Evolutionary conservation across 37 sponge, comb jelly and placozoan genomes (phyloP).

Genomic region (Oopsacas minuta): DNA sequence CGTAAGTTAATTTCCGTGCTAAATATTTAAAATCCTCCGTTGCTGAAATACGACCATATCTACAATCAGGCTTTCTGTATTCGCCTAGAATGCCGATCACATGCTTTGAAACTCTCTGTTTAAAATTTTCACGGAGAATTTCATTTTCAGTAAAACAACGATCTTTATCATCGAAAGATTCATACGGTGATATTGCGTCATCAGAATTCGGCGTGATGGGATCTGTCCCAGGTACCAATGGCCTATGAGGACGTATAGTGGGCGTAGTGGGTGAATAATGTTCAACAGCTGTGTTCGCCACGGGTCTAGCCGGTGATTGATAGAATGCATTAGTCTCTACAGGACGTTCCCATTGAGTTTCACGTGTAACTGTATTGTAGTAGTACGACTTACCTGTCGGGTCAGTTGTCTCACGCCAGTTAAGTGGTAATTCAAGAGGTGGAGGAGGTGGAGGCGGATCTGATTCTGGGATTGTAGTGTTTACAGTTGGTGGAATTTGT

Average conservation of each 20-base stretch:
- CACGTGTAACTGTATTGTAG: slow-evolving; percentile 21
- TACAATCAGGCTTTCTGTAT: slow-evolving; percentile 86
- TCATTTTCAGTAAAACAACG: background rate
- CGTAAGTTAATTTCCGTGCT: slow-evolving; percentile 87
- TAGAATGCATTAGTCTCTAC: background rate
- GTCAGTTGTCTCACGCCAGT: slow-evolving; percentile 23
- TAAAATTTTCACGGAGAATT: background rate
- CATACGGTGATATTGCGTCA: background rate
- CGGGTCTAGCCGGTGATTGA: background rate
- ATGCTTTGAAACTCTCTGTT: slow-evolving; percentile 49
- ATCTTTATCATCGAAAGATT: background rate
- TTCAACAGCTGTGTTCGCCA: background rate
- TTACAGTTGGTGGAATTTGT: background rate
- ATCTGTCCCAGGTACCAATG: background rate
- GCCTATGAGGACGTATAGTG: background rate
- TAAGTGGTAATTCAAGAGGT: slow-evolving; percentile 21
- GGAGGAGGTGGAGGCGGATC: slow-evolving; percentile 18
- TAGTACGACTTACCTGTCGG: slow-evolving; percentile 21
- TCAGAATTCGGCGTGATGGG: background rate
- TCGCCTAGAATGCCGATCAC: slow-evolving; percentile 64
- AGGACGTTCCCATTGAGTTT: slow-evolving; percentile 22
- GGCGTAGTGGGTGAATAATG: background rate
- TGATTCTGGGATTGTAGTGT: background rate
- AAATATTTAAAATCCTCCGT: slow-evolving; percentile 86
- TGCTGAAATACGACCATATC: slow-evolving; percentile 70